These are phyloP conservation scores for Otus scops DNA, from an alignment of 2,797 vertebrate genomes.

Conservation along the genomic window DNA sequence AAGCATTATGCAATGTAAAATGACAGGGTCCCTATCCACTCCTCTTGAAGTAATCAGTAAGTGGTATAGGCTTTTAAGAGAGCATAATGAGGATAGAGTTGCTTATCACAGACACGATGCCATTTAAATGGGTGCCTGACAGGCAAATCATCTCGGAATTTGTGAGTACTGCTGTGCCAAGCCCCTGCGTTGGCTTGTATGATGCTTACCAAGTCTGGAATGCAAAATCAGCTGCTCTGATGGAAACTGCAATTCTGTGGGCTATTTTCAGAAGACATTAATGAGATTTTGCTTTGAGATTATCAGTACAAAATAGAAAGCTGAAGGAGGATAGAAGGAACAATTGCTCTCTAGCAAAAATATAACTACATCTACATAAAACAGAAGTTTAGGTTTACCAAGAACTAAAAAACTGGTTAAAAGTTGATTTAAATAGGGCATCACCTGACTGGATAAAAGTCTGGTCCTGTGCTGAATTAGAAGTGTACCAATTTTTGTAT, in stretches of 20 bases:
- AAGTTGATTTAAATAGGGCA: background rate
- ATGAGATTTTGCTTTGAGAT: background rate
- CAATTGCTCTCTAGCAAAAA: background rate
- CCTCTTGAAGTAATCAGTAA: slow-evolving; percentile 19
- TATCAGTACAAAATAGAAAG: background rate
- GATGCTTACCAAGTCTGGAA: background rate
- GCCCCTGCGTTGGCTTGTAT: background rate
- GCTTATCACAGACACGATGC: background rate
- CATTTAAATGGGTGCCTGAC: background rate
- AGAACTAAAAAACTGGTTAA: background rate
- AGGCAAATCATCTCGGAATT: slow-evolving; percentile 15
- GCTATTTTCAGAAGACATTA: background rate
- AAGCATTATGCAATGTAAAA: slow-evolving; percentile 10
- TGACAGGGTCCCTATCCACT: background rate
- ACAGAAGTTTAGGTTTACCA: background rate
- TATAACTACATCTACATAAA: background rate
- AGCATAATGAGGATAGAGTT: slow-evolving; percentile 1
- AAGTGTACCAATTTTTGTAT: background rate
- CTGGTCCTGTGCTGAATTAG: background rate
- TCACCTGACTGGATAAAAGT: background rate
- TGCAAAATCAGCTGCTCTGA: background rate
- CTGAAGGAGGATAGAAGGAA: background rate
- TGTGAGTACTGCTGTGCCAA: background rate
- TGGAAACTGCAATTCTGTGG: background rate
- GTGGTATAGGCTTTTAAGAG: background rate